Percentiles rank a stretch among this genome's conserved stretches.
These are phyloP conservation scores for Cynoglossus semilaevis DNA, from an alignment of 2,113 vertebrate species.

Conservation along the genomic window DNA sequence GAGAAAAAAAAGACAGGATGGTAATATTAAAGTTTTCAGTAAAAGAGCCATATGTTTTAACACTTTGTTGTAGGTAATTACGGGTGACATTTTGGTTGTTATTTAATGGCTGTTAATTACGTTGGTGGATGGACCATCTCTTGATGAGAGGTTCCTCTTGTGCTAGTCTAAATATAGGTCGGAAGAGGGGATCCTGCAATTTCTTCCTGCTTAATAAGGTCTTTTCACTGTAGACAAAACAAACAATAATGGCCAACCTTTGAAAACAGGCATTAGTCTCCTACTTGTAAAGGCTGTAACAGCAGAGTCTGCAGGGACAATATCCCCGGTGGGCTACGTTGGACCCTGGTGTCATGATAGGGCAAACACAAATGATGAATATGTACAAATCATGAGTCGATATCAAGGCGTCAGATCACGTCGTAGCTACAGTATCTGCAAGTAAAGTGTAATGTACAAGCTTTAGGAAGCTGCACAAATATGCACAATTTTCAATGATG, in stretches of 20 bases:
- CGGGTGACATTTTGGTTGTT: slow-evolving; percentile 25
- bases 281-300: slow-evolving; percentile 38
- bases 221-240: slow-evolving; percentile 42
- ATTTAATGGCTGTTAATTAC: slow-evolving; percentile 36
- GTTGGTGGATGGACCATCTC: slow-evolving; percentile 21
- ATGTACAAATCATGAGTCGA: slow-evolving; percentile 53
- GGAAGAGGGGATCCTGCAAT: slow-evolving; percentile 38
- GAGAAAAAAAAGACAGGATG: slow-evolving; percentile 36
- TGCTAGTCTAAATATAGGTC: slow-evolving; percentile 33
- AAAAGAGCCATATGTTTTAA: slow-evolving; percentile 9
- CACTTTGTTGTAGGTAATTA: slow-evolving; percentile 22
- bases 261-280: slow-evolving; percentile 46
- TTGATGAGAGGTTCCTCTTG: slow-evolving; percentile 47
- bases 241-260: slow-evolving; percentile 44
- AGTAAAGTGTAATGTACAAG: slow-evolving; percentile 76
- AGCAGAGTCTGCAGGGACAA: slow-evolving; percentile 35
- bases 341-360: slow-evolving; percentile 40
- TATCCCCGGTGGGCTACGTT: slow-evolving; percentile 23
- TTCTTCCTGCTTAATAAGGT: slow-evolving; percentile 27
- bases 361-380: slow-evolving; percentile 31
- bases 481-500: slow-evolving; percentile 17
- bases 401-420: slow-evolving; percentile 33
- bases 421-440: slow-evolving; percentile 63
- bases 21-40: slow-evolving; percentile 24
- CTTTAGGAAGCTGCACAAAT: slow-evolving; percentile 28